A percentile compares a stretch with the other conserved stretches of the same genome.
These are phyloP conservation scores for Caenorhabditis briggsae DNA, from an alignment of 1,140 invertebrate genomes.

Conservation along the genomic window DNA sequence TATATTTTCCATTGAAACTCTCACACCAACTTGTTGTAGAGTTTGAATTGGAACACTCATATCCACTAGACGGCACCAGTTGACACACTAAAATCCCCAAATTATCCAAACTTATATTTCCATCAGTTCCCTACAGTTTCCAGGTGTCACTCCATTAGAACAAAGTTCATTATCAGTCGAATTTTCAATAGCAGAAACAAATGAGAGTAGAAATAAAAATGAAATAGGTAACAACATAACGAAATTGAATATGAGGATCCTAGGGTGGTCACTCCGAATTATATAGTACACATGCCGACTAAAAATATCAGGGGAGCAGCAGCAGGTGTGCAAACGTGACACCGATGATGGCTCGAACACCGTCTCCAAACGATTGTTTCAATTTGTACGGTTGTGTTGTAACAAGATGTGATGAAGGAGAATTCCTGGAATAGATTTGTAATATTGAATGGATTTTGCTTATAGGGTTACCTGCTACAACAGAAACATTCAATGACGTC, in stretches of 20 bases:
- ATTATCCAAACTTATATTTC: not conserved
- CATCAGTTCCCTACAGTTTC: slow-evolving; percentile 5
- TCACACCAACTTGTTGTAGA: slow-evolving; percentile 41
- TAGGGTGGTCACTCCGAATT: slow-evolving; percentile 4
- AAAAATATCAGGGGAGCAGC: not conserved
- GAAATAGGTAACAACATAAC: slow-evolving; percentile 15
- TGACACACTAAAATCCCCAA: not conserved
- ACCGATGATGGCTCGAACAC: not conserved
- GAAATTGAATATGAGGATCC: not conserved
- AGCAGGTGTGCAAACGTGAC: slow-evolving; percentile 7
- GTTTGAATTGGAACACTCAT: slow-evolving; percentile 9
- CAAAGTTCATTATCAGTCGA: slow-evolving; percentile 9
- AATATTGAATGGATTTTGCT: not conserved
- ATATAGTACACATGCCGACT: slow-evolving; percentile 51
- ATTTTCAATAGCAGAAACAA: slow-evolving; percentile 9
- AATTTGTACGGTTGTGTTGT: slow-evolving; percentile 29
- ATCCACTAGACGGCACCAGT: slow-evolving; percentile 15
- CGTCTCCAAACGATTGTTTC: slow-evolving; percentile 52
- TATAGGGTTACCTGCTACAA: slow-evolving; percentile 51
- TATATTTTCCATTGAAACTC: slow-evolving; percentile 27
- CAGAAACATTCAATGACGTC: slow-evolving; percentile 58
- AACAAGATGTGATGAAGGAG: slow-evolving; percentile 26
- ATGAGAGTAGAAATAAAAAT: not conserved
- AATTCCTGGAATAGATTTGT: slow-evolving; percentile 30
- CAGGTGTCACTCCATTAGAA: slow-evolving; percentile 18